phyloP scores from a whole-genome alignment of 2,888 invertebrate genomes.

The Fabriciana adippe region DNA sequence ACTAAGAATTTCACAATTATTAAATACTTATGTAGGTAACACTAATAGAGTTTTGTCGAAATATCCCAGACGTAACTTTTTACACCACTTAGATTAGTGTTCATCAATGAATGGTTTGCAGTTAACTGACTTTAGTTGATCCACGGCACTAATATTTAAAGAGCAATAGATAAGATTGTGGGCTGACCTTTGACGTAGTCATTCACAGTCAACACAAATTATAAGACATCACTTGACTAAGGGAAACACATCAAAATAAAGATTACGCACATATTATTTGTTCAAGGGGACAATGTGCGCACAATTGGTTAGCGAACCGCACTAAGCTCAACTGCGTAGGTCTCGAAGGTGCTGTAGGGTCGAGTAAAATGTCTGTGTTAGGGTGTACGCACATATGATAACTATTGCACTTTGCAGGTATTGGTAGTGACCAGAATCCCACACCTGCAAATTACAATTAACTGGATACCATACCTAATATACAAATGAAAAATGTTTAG shows the following conservation, averaged over 20 bases:
- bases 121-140: constrained; percentile 75
- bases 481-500: too few relatives aligned
- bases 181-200: constrained; percentile 73
- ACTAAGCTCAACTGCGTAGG: constrained; percentile 49
- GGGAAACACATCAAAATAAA: constrained; percentile 67
- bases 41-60: constrained; percentile 5
- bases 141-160: constrained; percentile 79
- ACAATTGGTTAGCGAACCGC: constrained; percentile 45
- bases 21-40: constrained; percentile 21
- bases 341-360: constrained; percentile 53
- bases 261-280: constrained; percentile 62
- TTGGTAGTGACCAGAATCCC: too few relatives aligned
- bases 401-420: not conserved
- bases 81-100: constrained; percentile 52
- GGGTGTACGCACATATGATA: not conserved
- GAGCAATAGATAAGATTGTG: constrained; percentile 74
- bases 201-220: constrained; percentile 73
- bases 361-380: constrained; percentile 60
- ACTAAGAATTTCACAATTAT: constrained; percentile 42
- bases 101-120: constrained; percentile 63
- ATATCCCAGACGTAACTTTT: constrained; percentile 25
- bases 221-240: constrained; percentile 66
- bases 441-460: too few relatives aligned
- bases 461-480: too few relatives aligned
- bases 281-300: constrained; percentile 51